phyloP scores from a whole-genome alignment of 2,113 vertebrate genomes.

The Meleagris gallopavo region DNA sequence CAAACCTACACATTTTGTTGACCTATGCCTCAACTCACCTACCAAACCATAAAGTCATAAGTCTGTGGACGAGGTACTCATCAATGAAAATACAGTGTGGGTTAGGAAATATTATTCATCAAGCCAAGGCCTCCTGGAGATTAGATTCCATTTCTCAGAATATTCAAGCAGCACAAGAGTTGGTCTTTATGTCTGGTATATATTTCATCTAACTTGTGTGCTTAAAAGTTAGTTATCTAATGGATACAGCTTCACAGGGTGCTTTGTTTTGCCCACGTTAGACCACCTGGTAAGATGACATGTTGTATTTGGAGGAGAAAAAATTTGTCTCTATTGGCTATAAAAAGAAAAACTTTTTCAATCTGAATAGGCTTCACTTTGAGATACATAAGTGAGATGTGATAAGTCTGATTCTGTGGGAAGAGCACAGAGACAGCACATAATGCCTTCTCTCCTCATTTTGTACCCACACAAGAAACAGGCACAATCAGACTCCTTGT shows the following conservation, averaged over 20 bases:
- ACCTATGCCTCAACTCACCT: neutral
- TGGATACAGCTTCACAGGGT: neutral
- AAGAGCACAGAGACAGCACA: neutral
- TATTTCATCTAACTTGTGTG: neutral
- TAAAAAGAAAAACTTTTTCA: neutral
- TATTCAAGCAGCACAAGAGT: neutral
- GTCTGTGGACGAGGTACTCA: neutral
- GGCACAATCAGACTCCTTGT: neutral
- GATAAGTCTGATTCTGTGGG: neutral
- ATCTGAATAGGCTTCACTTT: neutral
- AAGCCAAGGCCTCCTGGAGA: neutral
- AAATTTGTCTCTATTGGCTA: neutral
- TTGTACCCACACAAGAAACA: neutral
- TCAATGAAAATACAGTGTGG: neutral
- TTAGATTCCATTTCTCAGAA: neutral
- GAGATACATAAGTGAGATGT: neutral
- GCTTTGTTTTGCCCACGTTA: neutral
- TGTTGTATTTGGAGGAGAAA: neutral
- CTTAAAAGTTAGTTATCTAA: neutral
- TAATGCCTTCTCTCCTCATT: neutral
- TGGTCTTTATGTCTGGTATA: neutral
- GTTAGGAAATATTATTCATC: neutral
- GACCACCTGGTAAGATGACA: neutral
- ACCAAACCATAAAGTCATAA: neutral
- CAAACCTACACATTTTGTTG: neutral